Percentiles rank a stretch among this genome's conserved stretches.
phyloP scores from a whole-genome alignment of 1,140 invertebrate genomes.

The Rhynchophorus ferrugineus region DNA sequence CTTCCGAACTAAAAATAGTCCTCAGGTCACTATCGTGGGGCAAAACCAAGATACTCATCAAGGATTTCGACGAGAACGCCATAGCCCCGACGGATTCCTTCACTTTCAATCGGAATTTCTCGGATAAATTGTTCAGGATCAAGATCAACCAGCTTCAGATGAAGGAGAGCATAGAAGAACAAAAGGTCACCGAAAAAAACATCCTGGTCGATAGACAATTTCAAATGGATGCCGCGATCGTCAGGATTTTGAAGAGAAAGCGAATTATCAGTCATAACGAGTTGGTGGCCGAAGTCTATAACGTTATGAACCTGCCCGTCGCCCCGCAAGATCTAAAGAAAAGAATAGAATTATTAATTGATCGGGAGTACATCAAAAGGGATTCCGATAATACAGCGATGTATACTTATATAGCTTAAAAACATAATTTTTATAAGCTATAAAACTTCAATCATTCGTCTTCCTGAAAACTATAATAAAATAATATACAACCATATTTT shows the following conservation, averaged over 20 bases:
- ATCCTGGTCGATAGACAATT: slow-evolving; percentile 97
- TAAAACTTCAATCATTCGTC: not conserved
- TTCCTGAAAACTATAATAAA: too few relatives aligned
- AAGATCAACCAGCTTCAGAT: slow-evolving; percentile 99
- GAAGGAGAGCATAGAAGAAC: slow-evolving; percentile 94
- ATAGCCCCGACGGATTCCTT: slow-evolving; percentile 83
- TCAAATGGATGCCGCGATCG: slow-evolving; percentile 98
- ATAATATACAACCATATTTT: too few relatives aligned
- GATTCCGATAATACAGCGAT: slow-evolving; percentile 30
- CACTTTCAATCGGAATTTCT: slow-evolving; percentile 86
- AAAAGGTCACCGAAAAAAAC: slow-evolving; percentile 91
- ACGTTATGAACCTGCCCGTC: slow-evolving; percentile 94
- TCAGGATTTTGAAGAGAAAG: slow-evolving; percentile 98
- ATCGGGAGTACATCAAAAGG: slow-evolving; percentile 34
- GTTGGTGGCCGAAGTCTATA: slow-evolving; percentile 90
- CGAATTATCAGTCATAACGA: slow-evolving; percentile 90
- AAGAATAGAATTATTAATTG: slow-evolving; percentile 34
- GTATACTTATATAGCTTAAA: slow-evolving; percentile 36
- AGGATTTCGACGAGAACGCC: slow-evolving; percentile 79
- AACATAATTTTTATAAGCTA: not conserved
- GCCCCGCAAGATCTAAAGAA: slow-evolving; percentile 49
- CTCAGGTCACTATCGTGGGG: slow-evolving; percentile 92
- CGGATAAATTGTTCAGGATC: slow-evolving; percentile 91
- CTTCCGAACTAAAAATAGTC: slow-evolving; percentile 83
- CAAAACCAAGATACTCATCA: slow-evolving; percentile 82